Evolutionary conservation across 2,888 invertebrate species (phyloP), one percentile per base, ranked within the genome.

Genomic region (Lasioglossum villosulum): DNA sequence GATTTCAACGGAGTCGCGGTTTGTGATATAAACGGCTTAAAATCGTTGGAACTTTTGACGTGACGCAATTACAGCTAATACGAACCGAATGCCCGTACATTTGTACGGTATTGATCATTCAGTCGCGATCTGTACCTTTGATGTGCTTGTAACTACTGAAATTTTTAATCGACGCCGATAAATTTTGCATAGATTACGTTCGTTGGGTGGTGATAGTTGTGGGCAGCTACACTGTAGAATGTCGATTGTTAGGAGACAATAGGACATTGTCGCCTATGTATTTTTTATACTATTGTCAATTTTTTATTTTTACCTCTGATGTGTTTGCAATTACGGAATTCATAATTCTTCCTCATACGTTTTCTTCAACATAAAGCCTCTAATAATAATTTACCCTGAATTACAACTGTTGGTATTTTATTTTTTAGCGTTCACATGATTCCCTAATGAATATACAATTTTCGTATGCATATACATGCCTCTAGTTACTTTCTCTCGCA

Each of bases 401-500:
- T 52, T 23, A 2, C 23, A 23, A 23, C 8, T 8, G 23, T 52
- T 12, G 8, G 1, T 63, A 16, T 30, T 30, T 3, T 16, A 4
- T 30, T 27, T 63, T 5, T 63, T 63, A 63, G 16, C 5, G 27
- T 27, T 27, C 5, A 5, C 16, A 6, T 63, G 63, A 14, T 63
- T 30, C 5, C 16, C 16, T 16, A 19, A 30, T 66, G 66, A 34
- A 34, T 70, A 10, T 4, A 39, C n/a, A n/a, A 70, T 23, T 39
- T 70, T 80, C 59, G 12, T 56, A 23, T 27, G 16, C 42, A 42
- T 39, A 73, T 42, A 76, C 30, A 16, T 30, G n/a, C 39, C 59
- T 5, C 16, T 23, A 73, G 45, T 19, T 42, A 79, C 78, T 79
- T 79, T 76, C 59, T 82, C 37, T 39, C 37, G 30, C 5, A 56